Evolutionary conservation across 1,140 invertebrate species (phyloP), one percentile per base, ranked within the genome.

Genomic region (Drosophila hydei): DNA sequence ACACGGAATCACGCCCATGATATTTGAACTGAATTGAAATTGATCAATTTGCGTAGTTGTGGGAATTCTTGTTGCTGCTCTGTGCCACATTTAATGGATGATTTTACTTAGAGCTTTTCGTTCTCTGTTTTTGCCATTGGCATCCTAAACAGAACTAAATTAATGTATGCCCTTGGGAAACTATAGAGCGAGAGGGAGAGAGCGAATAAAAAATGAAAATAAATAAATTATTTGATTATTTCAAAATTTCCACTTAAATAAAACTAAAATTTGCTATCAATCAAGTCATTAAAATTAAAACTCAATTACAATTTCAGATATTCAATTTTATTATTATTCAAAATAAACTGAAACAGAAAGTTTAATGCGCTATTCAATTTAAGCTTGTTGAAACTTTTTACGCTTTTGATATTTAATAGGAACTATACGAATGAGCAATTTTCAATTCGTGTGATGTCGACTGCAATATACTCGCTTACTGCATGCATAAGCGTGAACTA

Each of bases 21-120:
- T 77, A 80, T 87, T 85, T 87, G 77, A 77, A 87, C 77, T 77
- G 74, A 87, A 87, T 85, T 87, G 81, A 85, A 85, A 85, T 85
- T 85, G 81, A 85, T 85, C 81, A 85, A 85, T 85, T 85, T 85
- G 81, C 74, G 77, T 85, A 77, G 77, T 77, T 81, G 62, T 72
- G 81, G 81, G 81, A 85, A 85, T 85, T 87, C 81, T 84, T 73
- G 63, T 59, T 74, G 62, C 63, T 74, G 74, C 70, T 72, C 69
- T 56, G 72, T 65, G 77, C 74, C 83, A 59, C 54, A 72, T 72
- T 87, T 87, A 85, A 85, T 85, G 77, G 81, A 77, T 81, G 78
- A 48, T 64, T 60, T 33, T 59, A 48, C 18, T 25, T 61, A 18
- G 47, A 40, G 6, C 12, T 33, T 33, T 33, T n/a, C n/a, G n/a